Evolutionary conservation across 2,113 vertebrate species (phyloP).

Genomic region (Hypanus sabinus): DNA sequence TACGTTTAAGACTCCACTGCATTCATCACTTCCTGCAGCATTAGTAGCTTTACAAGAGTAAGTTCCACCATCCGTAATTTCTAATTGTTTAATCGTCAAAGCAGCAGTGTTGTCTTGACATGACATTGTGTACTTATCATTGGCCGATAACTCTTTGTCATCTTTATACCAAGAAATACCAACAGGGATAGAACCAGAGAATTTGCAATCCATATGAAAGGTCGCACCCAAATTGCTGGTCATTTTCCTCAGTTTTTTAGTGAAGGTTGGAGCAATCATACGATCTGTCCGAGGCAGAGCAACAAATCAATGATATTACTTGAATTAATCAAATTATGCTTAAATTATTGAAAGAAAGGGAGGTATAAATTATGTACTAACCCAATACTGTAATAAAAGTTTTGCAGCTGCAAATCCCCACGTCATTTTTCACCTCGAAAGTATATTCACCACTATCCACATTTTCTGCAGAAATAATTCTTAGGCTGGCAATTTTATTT

Average conservation of each 20-base stretch:
- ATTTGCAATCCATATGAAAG: constrained; percentile 78
- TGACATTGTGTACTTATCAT: constrained; percentile 66
- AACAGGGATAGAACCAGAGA: constrained; percentile 91
- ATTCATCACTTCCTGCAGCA: constrained; percentile 84
- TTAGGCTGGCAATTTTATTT: constrained; percentile 79
- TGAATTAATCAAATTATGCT: constrained; percentile 40
- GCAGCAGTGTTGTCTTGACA: constrained; percentile 78
- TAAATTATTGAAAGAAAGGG: constrained; percentile 24
- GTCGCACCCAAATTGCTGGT: constrained; percentile 67
- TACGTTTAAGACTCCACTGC: constrained; percentile 79
- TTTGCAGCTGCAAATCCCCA: constrained; percentile 81
- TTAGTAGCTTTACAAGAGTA: constrained; percentile 87
- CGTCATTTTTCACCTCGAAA: constrained; percentile 88
- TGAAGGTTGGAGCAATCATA: constrained; percentile 84
- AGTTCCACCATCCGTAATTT: constrained; percentile 75
- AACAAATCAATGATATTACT: not conserved
- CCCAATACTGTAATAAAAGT: constrained; percentile 85
- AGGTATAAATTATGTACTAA: constrained; percentile 54
- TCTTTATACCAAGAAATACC: constrained; percentile 86
- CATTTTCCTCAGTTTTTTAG: constrained; percentile 79
- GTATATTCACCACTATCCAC: constrained; percentile 83
- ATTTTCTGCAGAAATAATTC: constrained; percentile 79
- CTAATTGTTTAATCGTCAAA: constrained; percentile 70
- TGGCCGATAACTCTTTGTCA: constrained; percentile 66
- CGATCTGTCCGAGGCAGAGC: constrained; percentile 73